Base-by-base conservation (phyloP, 1,140 invertebrate genomes). In the Mamestra configurata region DNA sequence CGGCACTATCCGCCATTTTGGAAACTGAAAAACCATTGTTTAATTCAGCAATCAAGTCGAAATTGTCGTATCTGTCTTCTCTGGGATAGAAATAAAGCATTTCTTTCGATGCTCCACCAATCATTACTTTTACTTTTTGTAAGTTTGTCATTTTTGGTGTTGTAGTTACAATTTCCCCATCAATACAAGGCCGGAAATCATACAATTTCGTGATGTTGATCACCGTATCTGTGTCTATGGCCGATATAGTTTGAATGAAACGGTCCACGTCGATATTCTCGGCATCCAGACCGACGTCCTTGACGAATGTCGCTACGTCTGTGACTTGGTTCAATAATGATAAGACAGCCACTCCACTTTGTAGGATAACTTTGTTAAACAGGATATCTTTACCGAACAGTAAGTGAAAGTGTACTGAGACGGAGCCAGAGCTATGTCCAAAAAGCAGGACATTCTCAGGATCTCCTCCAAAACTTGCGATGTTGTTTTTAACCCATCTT, bases 401-500 rank as follows among this genome's bases (percentile, higher is more conserved):
- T 43, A 82, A 5, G 7, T 79, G 75, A 22, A 57, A 35, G 6
- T 79, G 43, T 1, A 46, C 73, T 0, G 77, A 77, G 10, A 35
- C 20, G 1, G 53, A 68, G 1, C 81, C 81, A n/a, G 81, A 78
- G 18, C 73, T 77, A 1, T 77, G 72, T 13, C 81, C 81, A 37
- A 79, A 82, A 1, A 79, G n/a, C 0, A 73, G 51, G 0, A 82
- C 46, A 66, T 82, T 80, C 55, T 80, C 35, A 8, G 37, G 11
- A 68, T 80, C 75, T 7, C 78, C 78, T 24, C 77, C 77, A 51
- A 82, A 82, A 0, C 18, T 22, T n/a, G 13, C 72, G 24, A 82
- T 82, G 22, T 82, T 79, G 8, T 37, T 66, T 57, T 82, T 71
- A 1, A 82, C 49, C 81, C 81, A 82, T 37, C 55, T 78, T 4